These are phyloP conservation scores for Pyrocoelia pectoralis DNA, from an alignment of 2,888 invertebrate genomes.

Conservation along the genomic window DNA sequence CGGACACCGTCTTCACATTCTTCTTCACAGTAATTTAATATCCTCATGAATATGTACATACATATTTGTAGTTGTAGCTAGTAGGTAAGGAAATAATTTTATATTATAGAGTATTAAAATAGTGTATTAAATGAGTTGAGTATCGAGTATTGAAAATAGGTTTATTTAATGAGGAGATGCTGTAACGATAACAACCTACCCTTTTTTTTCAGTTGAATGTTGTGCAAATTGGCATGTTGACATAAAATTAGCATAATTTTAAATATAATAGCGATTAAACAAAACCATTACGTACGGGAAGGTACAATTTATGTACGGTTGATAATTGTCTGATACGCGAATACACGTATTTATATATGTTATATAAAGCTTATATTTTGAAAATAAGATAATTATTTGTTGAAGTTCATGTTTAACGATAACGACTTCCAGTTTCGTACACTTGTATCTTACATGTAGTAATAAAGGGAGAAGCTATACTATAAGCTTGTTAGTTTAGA, in stretches of 20 bases:
- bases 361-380: constrained; percentile 17
- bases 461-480: constrained; percentile 26
- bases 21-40: too few relatives aligned
- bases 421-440: constrained; percentile 33
- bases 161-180: background rate
- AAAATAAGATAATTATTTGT: constrained; percentile 28
- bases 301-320: constrained; percentile 17
- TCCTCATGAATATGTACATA: too few relatives aligned
- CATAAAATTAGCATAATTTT: constrained; percentile 17
- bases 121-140: too few relatives aligned
- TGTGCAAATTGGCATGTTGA: constrained; percentile 1
- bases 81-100: too few relatives aligned
- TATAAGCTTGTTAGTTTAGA: constrained; percentile 14
- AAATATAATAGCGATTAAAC: constrained; percentile 17
- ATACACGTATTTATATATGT: constrained; percentile 1
- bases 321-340: constrained; percentile 12
- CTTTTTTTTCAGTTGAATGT: constrained; percentile 1
- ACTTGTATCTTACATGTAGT: constrained; percentile 30
- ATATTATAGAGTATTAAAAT: too few relatives aligned
- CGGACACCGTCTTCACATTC: too few relatives aligned
- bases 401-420: constrained; percentile 27
- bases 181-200: background rate
- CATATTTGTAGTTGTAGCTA: too few relatives aligned
- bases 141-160: background rate
- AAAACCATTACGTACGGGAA: constrained; percentile 10